These are phyloP conservation scores for Arizona elegans DNA, from an alignment of 2,113 vertebrate species.

Conservation along the genomic window DNA sequence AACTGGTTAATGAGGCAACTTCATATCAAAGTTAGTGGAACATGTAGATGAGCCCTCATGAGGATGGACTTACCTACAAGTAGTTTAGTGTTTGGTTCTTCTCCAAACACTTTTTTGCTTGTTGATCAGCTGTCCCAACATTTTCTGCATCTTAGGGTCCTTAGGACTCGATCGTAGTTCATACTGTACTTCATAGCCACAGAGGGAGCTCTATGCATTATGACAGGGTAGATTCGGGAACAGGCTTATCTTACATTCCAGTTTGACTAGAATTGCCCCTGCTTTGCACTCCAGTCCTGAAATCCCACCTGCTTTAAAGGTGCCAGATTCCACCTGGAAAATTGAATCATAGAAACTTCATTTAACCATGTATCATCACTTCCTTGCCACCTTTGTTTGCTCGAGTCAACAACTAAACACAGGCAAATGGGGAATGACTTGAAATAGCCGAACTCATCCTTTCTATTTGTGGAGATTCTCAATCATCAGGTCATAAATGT, in stretches of 20 bases:
- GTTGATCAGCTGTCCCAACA: not conserved
- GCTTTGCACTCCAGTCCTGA: not conserved
- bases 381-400: not conserved
- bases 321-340: not conserved
- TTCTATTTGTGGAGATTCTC: not conserved
- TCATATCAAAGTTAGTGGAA: not conserved
- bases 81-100: not conserved
- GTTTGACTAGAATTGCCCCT: not conserved
- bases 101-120: not conserved
- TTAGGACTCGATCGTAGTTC: not conserved
- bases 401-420: not conserved
- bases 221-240: not conserved
- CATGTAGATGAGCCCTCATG: not conserved
- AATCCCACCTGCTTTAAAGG: not conserved
- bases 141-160: not conserved
- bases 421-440: not conserved
- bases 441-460: not conserved
- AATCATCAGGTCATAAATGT: not conserved
- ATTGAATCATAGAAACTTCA: not conserved
- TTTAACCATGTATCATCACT: not conserved
- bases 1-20: not conserved
- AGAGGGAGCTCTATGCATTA: not conserved
- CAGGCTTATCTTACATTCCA: not conserved
- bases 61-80: not conserved
- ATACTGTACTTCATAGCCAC: not conserved